Conservation (phyloP, 2,888 invertebrate genomes). For the Amphipoea lucens region DNA sequence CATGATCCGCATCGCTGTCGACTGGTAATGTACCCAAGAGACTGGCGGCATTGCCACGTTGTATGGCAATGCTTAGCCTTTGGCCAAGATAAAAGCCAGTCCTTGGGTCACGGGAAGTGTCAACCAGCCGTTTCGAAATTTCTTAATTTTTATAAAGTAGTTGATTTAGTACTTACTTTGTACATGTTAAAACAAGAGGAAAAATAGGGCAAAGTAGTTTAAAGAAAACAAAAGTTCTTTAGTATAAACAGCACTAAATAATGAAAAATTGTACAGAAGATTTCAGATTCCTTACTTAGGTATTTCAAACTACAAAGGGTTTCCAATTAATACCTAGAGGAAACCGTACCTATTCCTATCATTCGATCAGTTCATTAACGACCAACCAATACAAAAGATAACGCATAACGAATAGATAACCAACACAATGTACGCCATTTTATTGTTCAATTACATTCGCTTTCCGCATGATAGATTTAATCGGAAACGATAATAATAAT, state of each 20-base stretch:
- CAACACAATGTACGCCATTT: slow-evolving; percentile 50
- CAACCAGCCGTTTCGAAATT: too few species aligned
- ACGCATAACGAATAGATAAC: slow-evolving; percentile 50
- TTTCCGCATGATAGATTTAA: slow-evolving; percentile 53
- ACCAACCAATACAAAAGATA: slow-evolving; percentile 42
- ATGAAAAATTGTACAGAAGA: neutral
- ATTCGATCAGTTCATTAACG: slow-evolving; percentile 33
- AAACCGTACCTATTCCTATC: neutral
- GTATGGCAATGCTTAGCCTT: too few species aligned
- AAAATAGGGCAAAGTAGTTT: neutral
- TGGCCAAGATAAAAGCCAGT: too few species aligned
- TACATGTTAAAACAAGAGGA: neutral
- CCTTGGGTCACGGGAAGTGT: too few species aligned
- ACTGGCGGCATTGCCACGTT: too few species aligned
- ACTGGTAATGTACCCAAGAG: too few species aligned
- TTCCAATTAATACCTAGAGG: neutral
- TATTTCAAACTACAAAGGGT: neutral
- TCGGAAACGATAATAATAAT: slow-evolving; percentile 45
- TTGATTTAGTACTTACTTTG: neutral
- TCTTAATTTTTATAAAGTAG: neutral
- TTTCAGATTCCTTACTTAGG: neutral
- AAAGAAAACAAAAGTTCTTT: neutral
- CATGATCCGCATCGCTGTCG: too few species aligned
- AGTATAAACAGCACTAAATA: neutral
- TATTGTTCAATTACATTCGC: slow-evolving; percentile 58